These are phyloP conservation scores for Perca flavescens DNA, from an alignment of 2,113 vertebrate species.

Conservation along the genomic window DNA sequence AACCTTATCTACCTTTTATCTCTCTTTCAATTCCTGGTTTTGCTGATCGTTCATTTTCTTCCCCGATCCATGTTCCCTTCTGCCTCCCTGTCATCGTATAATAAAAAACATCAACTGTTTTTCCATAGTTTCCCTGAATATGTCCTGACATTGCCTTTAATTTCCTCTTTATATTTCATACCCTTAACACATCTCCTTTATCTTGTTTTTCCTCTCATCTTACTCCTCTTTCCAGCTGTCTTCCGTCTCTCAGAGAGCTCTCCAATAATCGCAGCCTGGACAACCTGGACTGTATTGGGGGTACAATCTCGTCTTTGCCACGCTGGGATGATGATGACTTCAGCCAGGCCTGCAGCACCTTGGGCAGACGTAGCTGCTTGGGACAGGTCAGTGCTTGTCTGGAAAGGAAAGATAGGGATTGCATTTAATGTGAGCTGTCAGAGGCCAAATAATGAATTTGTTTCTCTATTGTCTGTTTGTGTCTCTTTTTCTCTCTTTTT, in stretches of 20 bases:
- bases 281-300: constrained; percentile 93
- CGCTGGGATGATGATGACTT: constrained; percentile 98
- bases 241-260: constrained; percentile 85
- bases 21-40: constrained; percentile 55
- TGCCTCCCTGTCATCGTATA: constrained; percentile 8
- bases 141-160: background rate
- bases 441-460: background rate
- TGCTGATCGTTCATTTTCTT: constrained; percentile 46
- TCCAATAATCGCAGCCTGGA: constrained; percentile 92
- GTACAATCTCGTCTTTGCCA: constrained; percentile 89
- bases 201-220: constrained; percentile 23
- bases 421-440: background rate
- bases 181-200: constrained; percentile 13
- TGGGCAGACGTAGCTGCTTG: constrained; percentile 85
- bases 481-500: background rate
- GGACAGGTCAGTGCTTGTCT: constrained; percentile 89
- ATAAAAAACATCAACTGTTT: constrained; percentile 18
- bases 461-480: constrained; percentile 6
- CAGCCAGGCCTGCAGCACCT: constrained; percentile 91
- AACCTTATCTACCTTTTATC: constrained; percentile 47
- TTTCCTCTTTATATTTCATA: background rate
- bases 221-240: constrained; percentile 78
- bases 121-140: background rate
- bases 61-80: constrained; percentile 1
- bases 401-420: background rate